phyloP scores from a whole-genome alignment of 2,888 invertebrate species.

The Hymenopus coronatus region DNA sequence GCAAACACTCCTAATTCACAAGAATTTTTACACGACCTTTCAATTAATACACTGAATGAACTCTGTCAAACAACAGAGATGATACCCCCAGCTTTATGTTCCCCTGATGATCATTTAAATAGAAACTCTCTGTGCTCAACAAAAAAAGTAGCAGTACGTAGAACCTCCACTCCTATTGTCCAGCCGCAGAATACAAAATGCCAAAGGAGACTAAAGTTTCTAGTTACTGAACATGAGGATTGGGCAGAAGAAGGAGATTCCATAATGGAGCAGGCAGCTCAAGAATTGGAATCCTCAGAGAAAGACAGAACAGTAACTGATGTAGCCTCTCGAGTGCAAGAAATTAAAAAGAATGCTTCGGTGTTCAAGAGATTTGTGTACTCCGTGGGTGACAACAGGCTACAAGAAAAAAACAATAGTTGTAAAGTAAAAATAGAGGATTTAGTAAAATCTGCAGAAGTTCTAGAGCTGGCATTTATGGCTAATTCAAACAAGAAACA shows the following conservation, averaged over 20 bases:
- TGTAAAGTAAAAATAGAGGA: not conserved
- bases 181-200: not conserved
- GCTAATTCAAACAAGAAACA: not conserved
- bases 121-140: not conserved
- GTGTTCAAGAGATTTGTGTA: not conserved
- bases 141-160: not conserved
- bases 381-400: not conserved
- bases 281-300: not conserved
- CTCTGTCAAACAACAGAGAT: slow-evolving; percentile 26
- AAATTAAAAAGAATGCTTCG: not conserved
- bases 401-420: not conserved
- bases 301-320: not conserved
- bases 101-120: not conserved
- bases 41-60: slow-evolving; percentile 25
- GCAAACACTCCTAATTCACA: not conserved
- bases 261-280: not conserved
- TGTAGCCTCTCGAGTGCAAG: not conserved
- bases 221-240: not conserved
- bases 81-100: not conserved
- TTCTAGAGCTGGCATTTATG: not conserved
- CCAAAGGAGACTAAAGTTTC: not conserved
- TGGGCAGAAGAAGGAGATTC: not conserved
- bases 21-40: slow-evolving; percentile 26
- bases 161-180: not conserved
- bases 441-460: not conserved